A percentile compares a stretch with the other conserved stretches of the same genome.
Conservation (phyloP, 1,140 invertebrate species). For the Euura saliciscinereae region DNA sequence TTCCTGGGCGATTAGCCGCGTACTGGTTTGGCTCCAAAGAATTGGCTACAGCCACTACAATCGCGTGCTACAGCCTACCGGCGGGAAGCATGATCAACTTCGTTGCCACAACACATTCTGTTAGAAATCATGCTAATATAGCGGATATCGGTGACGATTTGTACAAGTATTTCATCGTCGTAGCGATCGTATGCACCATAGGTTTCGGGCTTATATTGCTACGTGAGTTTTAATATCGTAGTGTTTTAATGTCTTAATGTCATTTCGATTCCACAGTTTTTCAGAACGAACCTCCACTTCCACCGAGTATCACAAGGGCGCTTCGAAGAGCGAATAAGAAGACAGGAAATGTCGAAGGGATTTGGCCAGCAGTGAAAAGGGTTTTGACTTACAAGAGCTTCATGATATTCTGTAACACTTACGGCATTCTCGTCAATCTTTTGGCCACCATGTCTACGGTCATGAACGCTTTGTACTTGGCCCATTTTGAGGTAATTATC, state of each 20-base stretch:
- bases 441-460: no score
- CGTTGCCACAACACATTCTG: not conserved
- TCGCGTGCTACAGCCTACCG: conserved; percentile 82
- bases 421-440: no score
- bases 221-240: no score
- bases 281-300: not conserved
- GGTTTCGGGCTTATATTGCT: no score
- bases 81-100: conserved; percentile 56
- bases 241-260: no score
- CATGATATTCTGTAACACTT: no score
- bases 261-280: conserved; percentile 32
- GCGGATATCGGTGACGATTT: not conserved
- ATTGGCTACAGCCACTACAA: conserved; percentile 74
- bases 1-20: conserved; percentile 72
- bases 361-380: not conserved
- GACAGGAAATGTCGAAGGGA: not conserved
- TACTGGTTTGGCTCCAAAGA: conserved; percentile 72
- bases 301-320: no score
- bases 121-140: no score
- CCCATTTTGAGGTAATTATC: not conserved
- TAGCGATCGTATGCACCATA: not conserved
- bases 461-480: not conserved
- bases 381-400: no score
- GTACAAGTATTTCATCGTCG: not conserved
- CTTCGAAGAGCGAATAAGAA: not conserved